phyloP scores from a whole-genome alignment of 2,888 invertebrate species.

The Ormyrus thymus region DNA sequence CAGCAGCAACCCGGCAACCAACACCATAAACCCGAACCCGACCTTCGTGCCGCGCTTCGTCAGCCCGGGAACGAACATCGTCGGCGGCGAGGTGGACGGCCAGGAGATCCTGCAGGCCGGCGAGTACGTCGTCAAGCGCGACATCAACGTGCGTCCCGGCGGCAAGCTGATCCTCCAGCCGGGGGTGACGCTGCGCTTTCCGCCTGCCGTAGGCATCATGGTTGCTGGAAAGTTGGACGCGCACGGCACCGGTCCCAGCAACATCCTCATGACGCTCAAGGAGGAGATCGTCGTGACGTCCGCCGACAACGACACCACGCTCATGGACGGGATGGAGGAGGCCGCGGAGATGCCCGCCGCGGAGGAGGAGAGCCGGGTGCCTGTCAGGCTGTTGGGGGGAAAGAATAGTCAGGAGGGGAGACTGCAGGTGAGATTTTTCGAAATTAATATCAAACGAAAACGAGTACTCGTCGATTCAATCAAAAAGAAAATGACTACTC shows the following conservation, averaged over 20 bases:
- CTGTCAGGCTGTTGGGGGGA: slow-evolving; percentile 89
- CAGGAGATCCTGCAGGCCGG: slow-evolving; percentile 88
- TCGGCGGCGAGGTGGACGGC: slow-evolving; percentile 96
- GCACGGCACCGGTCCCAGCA: slow-evolving; percentile 85
- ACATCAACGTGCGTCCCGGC: slow-evolving; percentile 96
- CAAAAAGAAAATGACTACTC: too few species aligned
- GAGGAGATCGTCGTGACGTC: slow-evolving; percentile 82
- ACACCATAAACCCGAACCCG: slow-evolving; percentile 85
- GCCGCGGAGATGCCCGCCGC: slow-evolving; percentile 78
- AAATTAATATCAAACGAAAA: too few species aligned
- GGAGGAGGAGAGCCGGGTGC: slow-evolving; percentile 80
- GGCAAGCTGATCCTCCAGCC: slow-evolving; percentile 91
- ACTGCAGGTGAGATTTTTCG: slow-evolving; percentile 78
- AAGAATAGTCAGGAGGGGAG: slow-evolving; percentile 89
- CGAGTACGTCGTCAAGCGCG: slow-evolving; percentile 93
- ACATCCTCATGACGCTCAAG: slow-evolving; percentile 87
- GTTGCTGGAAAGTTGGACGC: slow-evolving; percentile 94
- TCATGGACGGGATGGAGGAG: slow-evolving; percentile 76
- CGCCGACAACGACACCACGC: slow-evolving; percentile 80
- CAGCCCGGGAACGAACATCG: slow-evolving; percentile 81
- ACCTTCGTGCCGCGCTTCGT: slow-evolving; percentile 88
- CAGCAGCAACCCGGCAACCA: slow-evolving; percentile 91
- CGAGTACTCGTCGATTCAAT: too few species aligned
- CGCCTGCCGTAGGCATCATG: slow-evolving; percentile 96
- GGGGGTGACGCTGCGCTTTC: slow-evolving; percentile 92